Conservation (phyloP, 2,888 invertebrate species). For the Marasmarcha lunaedactyla region DNA sequence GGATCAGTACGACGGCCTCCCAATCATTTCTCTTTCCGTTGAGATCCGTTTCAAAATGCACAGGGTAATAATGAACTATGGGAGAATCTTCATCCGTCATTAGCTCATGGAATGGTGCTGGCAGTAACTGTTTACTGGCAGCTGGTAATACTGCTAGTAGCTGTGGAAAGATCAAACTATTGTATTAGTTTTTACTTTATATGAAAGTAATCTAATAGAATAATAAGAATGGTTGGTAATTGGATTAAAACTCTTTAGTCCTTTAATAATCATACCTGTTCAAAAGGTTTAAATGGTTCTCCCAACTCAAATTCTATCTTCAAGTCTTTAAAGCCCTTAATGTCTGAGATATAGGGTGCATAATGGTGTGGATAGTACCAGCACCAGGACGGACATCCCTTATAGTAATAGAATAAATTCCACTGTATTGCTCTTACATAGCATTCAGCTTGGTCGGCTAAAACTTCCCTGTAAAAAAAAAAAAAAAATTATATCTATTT, state of each 20-base stretch:
- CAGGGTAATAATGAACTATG: slow-evolving; percentile 91
- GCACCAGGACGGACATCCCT: slow-evolving; percentile 96
- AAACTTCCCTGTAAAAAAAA: slow-evolving; percentile 73
- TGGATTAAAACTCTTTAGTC: too few species aligned
- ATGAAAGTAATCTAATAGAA: too few species aligned
- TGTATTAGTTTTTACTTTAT: too few species aligned
- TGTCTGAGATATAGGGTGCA: slow-evolving; percentile 95
- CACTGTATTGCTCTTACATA: slow-evolving; percentile 96
- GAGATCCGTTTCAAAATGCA: slow-evolving; percentile 91
- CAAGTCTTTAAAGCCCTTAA: slow-evolving; percentile 82
- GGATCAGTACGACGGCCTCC: slow-evolving; percentile 95
- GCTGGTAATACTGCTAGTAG: slow-evolving; percentile 89
- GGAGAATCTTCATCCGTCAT: slow-evolving; percentile 85
- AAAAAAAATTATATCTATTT: too few species aligned
- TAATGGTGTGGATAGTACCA: slow-evolving; percentile 99
- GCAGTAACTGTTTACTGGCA: slow-evolving; percentile 84
- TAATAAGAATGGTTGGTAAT: too few species aligned
- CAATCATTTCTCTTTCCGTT: slow-evolving; percentile 97
- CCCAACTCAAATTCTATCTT: slow-evolving; percentile 87
- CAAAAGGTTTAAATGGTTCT: slow-evolving; percentile 91
- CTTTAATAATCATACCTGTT: slow-evolving; percentile 80
- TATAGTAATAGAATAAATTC: slow-evolving; percentile 96
- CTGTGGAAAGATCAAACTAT: slow-evolving; percentile 36
- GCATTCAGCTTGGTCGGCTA: slow-evolving; percentile 85
- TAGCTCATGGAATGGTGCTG: slow-evolving; percentile 80